Percentiles rank a stretch among this genome's conserved stretches.
Evolutionary conservation across 2,113 vertebrate species (phyloP).

Genomic region (Cettia cetti): DNA sequence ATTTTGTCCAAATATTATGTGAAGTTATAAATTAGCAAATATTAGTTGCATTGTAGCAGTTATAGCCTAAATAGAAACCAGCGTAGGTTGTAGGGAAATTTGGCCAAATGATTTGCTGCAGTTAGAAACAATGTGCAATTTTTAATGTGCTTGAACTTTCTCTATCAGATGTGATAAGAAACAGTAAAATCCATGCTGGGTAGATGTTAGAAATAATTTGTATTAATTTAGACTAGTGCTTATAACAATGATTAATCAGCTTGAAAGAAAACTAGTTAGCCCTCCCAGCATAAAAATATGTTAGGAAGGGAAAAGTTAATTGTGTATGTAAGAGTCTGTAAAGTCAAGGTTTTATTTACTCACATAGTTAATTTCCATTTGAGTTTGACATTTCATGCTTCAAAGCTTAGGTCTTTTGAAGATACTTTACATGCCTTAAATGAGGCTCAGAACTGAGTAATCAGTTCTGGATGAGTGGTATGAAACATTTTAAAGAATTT

Average conservation of each 20-base stretch:
- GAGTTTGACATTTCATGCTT: not conserved
- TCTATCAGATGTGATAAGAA: not conserved
- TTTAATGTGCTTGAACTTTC: not conserved
- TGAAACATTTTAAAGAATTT: not conserved
- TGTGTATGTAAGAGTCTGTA: not conserved
- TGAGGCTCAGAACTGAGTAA: not conserved
- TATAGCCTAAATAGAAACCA: not conserved
- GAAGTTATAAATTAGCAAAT: not conserved
- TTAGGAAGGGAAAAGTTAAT: not conserved
- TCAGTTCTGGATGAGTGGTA: not conserved
- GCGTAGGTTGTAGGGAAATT: not conserved
- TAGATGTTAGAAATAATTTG: not conserved
- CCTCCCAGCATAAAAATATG: not conserved
- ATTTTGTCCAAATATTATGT: not conserved
- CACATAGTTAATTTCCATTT: not conserved
- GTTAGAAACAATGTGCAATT: not conserved
- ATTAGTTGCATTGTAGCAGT: not conserved
- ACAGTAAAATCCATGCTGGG: not conserved
- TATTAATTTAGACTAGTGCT: not conserved
- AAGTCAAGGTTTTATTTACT: not conserved
- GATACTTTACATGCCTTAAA: not conserved
- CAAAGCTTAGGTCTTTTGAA: not conserved
- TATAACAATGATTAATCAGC: not conserved
- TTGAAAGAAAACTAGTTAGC: not conserved
- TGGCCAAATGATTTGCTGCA: not conserved